These are phyloP conservation scores for Adelognathus sp. DNA, from an alignment of 2,888 invertebrate genomes.

Conservation along the genomic window DNA sequence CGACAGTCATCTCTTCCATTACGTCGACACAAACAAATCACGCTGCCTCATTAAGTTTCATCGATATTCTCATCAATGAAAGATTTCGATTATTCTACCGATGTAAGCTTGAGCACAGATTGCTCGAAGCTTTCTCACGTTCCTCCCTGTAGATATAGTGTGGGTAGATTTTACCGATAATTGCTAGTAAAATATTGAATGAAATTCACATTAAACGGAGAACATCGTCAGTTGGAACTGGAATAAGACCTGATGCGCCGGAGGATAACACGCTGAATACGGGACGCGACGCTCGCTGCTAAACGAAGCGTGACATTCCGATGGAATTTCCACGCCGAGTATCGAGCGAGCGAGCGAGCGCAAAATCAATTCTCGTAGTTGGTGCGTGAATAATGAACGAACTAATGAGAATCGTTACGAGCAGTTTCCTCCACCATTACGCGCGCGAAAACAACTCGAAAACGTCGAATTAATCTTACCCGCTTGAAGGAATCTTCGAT, in stretches of 20 bases:
- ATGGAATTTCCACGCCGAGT: background rate
- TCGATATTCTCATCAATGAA: background rate
- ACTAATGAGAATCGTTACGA: background rate
- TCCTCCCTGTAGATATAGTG: background rate
- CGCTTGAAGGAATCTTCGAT: background rate
- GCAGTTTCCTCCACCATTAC: background rate
- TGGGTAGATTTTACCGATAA: slow-evolving; percentile 1
- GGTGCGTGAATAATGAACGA: slow-evolving; percentile 2
- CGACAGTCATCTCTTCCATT: background rate
- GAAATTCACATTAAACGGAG: slow-evolving; percentile 27
- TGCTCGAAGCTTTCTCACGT: background rate
- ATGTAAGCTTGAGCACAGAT: background rate
- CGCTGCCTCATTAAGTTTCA: background rate
- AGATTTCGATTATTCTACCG: background rate
- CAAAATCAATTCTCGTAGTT: slow-evolving; percentile 24
- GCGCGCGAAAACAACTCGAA: background rate
- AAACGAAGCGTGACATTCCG: slow-evolving; percentile 21
- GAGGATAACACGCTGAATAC: background rate
- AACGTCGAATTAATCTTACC: background rate
- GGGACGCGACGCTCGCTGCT: background rate
- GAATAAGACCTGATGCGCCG: background rate
- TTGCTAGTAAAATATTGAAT: slow-evolving; percentile 35
- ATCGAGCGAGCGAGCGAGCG: background rate
- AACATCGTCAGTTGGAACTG: background rate
- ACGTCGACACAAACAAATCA: background rate